A percentile compares a stretch with the other conserved stretches of the same genome.
phyloP scores from a whole-genome alignment of 23 tunicate species.

The Ascidia mentula region DNA sequence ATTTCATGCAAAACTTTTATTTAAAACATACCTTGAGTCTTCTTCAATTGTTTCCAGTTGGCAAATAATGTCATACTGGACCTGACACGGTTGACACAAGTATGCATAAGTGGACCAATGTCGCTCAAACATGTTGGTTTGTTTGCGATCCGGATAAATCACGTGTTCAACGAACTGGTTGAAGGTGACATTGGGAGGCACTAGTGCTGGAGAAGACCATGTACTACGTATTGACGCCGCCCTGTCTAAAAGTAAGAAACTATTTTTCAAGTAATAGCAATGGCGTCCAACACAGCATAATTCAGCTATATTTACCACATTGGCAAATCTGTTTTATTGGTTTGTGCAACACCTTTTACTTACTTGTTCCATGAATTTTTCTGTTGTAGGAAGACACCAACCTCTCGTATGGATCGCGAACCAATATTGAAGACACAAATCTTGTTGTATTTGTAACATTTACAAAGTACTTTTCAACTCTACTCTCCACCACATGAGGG shows the following conservation, averaged over 20 bases:
- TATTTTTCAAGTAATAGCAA: neutral
- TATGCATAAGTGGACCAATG: slow-evolving; percentile 32
- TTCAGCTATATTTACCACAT: no score
- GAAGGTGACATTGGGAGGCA: slow-evolving; percentile 43
- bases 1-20: neutral
- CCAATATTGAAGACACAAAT: slow-evolving; percentile 1
- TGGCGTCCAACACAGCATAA: neutral
- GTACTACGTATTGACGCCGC: slow-evolving; percentile 2
- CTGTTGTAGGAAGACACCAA: slow-evolving; percentile 24
- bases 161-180: slow-evolving; percentile 37
- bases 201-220: neutral
- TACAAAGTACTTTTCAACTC: neutral
- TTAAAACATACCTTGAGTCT: slow-evolving; percentile 40
- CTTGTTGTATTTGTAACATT: neutral
- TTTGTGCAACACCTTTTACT: neutral
- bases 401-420: slow-evolving; percentile 33
- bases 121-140: slow-evolving; percentile 1
- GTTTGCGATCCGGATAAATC: slow-evolving; percentile 24
- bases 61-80: slow-evolving; percentile 36
- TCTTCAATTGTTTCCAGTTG: slow-evolving; percentile 50
- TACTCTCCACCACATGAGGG: neutral
- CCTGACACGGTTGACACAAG: slow-evolving; percentile 45
- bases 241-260: neutral
- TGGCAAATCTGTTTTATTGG: no score
- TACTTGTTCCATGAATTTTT: slow-evolving; percentile 35